Evolutionary conservation across 1,140 invertebrate species (phyloP).

Genomic region (Halictus rubicundus): DNA sequence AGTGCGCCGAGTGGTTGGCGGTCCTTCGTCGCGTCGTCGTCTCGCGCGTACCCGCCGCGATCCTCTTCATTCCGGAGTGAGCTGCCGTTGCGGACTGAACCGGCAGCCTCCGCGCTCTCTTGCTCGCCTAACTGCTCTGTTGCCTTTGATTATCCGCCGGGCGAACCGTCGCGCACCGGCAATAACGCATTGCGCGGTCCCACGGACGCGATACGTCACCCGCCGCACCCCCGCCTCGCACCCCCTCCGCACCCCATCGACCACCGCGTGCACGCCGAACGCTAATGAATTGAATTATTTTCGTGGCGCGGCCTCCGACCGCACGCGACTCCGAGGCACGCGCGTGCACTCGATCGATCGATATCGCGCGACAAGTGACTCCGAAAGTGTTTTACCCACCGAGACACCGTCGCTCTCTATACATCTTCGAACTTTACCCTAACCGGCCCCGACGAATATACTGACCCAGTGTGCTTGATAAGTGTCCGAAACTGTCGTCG

Average conservation of each 20-base stretch:
- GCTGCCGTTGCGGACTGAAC: conserved; percentile 69
- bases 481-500: conserved; percentile 13
- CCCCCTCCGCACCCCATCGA: not conserved
- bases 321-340: conserved; percentile 45
- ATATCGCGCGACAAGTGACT: conserved; percentile 55
- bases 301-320: conserved; percentile 38
- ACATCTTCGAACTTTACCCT: not conserved
- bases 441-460: too few relatives aligned
- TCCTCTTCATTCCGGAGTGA: conserved; percentile 74
- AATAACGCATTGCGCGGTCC: conserved; percentile 21
- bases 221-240: not conserved
- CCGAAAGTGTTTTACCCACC: conserved; percentile 9
- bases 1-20: conserved; percentile 48
- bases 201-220: conserved; percentile 1
- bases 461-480: conserved; percentile 25
- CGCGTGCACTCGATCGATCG: conserved; percentile 59
- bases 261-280: conserved; percentile 14
- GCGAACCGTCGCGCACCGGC: conserved; percentile 43
- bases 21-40: conserved; percentile 54
- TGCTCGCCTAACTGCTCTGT: not conserved
- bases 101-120: conserved; percentile 22
- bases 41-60: conserved; percentile 47
- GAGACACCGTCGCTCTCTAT: not conserved
- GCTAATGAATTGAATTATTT: conserved; percentile 48
- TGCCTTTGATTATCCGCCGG: conserved; percentile 4